A percentile compares a stretch with the other conserved stretches of the same genome.
These are phyloP conservation scores for Anthophora plumipes DNA, from an alignment of 2,888 invertebrate species.

Conservation along the genomic window DNA sequence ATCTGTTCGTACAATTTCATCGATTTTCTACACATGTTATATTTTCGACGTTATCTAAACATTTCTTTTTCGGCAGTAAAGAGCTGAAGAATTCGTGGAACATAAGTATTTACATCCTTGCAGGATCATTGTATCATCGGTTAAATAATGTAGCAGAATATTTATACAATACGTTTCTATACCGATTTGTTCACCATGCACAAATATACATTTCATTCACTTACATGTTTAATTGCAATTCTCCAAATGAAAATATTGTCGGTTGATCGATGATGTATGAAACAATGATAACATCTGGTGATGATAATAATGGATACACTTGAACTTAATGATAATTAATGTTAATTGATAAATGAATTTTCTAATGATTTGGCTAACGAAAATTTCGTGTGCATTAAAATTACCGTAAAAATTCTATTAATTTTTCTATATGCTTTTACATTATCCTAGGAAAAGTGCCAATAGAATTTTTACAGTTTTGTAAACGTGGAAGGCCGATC, in stretches of 20 bases:
- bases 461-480: neutral
- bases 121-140: slow-evolving; percentile 11
- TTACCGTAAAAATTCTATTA: neutral
- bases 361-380: neutral
- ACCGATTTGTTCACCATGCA: slow-evolving; percentile 25
- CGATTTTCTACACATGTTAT: neutral
- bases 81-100: slow-evolving; percentile 14
- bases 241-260: slow-evolving; percentile 10
- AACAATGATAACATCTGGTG: neutral
- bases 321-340: too few relatives aligned
- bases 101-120: slow-evolving; percentile 49
- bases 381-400: neutral
- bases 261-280: neutral
- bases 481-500: slow-evolving; percentile 48
- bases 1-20: neutral
- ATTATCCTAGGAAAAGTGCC: neutral
- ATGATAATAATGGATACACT: neutral
- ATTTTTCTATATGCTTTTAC: neutral
- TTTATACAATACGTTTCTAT: slow-evolving; percentile 33
- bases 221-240: slow-evolving; percentile 9
- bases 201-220: slow-evolving; percentile 42
- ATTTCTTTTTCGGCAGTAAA: neutral
- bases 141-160: slow-evolving; percentile 31
- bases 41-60: neutral
- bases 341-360: neutral